phyloP scores from a whole-genome alignment of 2,113 vertebrate genomes.

The Actenoides hombroni region DNA sequence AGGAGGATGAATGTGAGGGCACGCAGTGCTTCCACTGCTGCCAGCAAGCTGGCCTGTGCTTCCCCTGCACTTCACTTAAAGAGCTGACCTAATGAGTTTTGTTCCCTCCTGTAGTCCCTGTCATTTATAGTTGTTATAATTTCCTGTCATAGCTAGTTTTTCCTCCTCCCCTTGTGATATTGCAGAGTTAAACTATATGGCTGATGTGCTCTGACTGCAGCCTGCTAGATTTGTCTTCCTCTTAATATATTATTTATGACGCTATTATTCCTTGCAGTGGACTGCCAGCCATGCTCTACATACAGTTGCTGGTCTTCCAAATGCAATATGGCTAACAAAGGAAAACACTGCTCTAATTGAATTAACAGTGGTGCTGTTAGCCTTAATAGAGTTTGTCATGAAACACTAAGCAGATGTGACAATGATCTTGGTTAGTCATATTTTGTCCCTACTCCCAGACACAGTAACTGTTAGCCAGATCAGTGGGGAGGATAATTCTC shows the following conservation, averaged over 20 bases:
- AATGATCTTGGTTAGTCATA: slow-evolving; percentile 29
- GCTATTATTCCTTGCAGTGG: slow-evolving; percentile 58
- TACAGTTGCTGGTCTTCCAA: slow-evolving; percentile 64
- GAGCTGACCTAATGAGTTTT: slow-evolving; percentile 25
- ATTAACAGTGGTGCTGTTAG: slow-evolving; percentile 63
- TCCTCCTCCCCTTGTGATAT: not conserved
- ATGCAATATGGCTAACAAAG: slow-evolving; percentile 52
- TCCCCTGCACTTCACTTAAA: slow-evolving; percentile 1
- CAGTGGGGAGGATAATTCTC: slow-evolving; percentile 49
- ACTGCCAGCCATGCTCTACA: slow-evolving; percentile 12
- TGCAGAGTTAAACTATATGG: slow-evolving; percentile 36
- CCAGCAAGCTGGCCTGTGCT: not conserved
- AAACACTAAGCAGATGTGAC: slow-evolving; percentile 50
- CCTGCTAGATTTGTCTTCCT: slow-evolving; percentile 28
- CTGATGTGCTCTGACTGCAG: slow-evolving; percentile 47
- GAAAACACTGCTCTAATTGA: slow-evolving; percentile 64
- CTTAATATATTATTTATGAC: slow-evolving; percentile 66
- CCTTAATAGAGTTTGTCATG: slow-evolving; percentile 54
- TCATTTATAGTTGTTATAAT: slow-evolving; percentile 54
- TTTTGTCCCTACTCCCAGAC: slow-evolving; percentile 22
- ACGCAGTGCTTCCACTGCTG: not conserved
- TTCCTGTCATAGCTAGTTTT: slow-evolving; percentile 40
- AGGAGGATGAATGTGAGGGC: not conserved
- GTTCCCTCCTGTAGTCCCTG: not conserved
- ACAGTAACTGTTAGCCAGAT: slow-evolving; percentile 14